A percentile compares a stretch with the other conserved stretches of the same genome.
Evolutionary conservation across 2,113 vertebrate species (phyloP).

Genomic region (Cavia porcellus): DNA sequence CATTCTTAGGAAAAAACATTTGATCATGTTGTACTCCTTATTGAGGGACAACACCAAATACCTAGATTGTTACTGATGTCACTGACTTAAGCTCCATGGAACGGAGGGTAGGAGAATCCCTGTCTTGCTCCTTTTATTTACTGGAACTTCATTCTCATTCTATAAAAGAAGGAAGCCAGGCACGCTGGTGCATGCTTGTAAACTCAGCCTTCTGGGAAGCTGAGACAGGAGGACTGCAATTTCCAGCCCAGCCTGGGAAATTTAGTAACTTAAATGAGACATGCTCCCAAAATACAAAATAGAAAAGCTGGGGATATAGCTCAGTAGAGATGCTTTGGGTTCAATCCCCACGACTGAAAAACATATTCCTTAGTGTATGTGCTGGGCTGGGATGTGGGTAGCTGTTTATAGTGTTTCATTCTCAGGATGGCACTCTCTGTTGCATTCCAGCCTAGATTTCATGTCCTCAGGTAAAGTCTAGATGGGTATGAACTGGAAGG

Average conservation of each 20-base stretch:
- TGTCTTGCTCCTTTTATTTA: neutral
- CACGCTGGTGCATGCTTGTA: neutral
- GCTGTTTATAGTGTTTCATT: neutral
- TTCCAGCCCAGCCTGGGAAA: neutral
- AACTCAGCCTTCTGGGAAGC: neutral
- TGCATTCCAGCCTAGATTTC: neutral
- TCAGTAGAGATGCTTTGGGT: neutral
- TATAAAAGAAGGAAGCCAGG: neutral
- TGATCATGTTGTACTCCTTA: too few species aligned
- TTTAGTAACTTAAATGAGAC: neutral
- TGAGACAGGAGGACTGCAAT: neutral
- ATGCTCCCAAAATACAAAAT: neutral
- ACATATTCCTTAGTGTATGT: neutral
- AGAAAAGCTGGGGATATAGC: neutral
- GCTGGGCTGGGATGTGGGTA: neutral
- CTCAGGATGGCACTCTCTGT: rapidly evolving
- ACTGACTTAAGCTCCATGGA: neutral
- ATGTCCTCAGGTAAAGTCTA: rapidly evolving
- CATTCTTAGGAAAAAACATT: neutral
- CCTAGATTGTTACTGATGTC: neutral
- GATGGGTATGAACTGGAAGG: neutral
- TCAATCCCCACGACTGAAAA: neutral
- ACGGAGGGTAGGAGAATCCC: neutral
- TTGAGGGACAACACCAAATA: neutral
- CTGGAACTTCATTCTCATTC: neutral